Conservation (phyloP, 2,113 vertebrate species). For the Misgurnus mizolepis region DNA sequence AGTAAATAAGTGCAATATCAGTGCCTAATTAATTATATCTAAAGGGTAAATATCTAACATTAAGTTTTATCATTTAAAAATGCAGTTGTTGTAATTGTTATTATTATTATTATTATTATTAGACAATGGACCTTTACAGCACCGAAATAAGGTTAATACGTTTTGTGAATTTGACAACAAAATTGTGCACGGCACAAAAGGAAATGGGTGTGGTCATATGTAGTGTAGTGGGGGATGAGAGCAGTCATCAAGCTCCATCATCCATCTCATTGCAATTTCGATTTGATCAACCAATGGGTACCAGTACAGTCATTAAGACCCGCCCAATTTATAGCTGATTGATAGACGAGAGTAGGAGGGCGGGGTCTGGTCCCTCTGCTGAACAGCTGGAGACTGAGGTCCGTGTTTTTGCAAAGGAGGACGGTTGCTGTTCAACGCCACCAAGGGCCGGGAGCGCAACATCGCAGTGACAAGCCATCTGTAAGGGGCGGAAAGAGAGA, state of each 20-base stretch:
- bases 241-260: background rate
- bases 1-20: no score
- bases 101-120: no score
- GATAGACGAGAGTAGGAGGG: constrained; percentile 62
- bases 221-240: background rate
- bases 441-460: constrained; percentile 53
- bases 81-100: no score
- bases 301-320: background rate
- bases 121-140: no score
- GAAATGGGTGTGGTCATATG: constrained; percentile 9
- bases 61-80: no score
- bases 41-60: no score
- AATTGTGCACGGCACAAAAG: background rate
- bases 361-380: constrained; percentile 66
- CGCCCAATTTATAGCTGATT: constrained; percentile 51
- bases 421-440: background rate
- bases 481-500: constrained; percentile 2
- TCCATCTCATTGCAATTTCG: background rate
- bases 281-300: constrained; percentile 32
- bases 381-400: constrained; percentile 70
- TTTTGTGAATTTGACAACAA: background rate
- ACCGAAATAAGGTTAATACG: background rate
- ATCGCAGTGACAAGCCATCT: constrained; percentile 57
- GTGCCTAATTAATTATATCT: no score
- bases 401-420: constrained; percentile 41